Conservation (phyloP, 2,888 invertebrate genomes). For the Acanthosepion pharaonis region DNA sequence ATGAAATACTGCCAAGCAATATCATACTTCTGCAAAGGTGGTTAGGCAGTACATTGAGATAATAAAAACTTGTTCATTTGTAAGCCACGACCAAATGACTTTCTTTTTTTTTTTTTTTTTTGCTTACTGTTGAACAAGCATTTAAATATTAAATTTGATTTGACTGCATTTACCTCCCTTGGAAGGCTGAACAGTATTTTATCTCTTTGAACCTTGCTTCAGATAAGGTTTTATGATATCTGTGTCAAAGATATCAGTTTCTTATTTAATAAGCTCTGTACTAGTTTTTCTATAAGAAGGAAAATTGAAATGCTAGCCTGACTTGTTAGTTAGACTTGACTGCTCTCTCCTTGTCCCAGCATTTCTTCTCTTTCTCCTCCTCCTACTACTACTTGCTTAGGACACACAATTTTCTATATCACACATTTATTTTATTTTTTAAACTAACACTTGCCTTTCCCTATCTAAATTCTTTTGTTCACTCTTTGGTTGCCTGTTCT, state of each 20-base stretch:
- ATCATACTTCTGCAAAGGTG: neutral
- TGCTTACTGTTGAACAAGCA: neutral
- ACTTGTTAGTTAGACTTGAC: neutral
- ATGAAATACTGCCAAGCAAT: constrained; percentile 33
- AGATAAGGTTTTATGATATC: constrained; percentile 33
- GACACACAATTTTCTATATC: constrained; percentile 14
- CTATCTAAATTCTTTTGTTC: no score
- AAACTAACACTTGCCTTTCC: neutral
- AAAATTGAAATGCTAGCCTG: neutral
- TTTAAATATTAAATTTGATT: neutral
- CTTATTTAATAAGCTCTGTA: neutral
- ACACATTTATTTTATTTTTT: neutral
- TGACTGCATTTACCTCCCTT: neutral
- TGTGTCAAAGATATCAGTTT: neutral
- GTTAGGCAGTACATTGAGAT: neutral
- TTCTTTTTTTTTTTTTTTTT: neutral
- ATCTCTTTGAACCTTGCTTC: constrained; percentile 24
- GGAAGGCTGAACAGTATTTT: constrained; percentile 33
- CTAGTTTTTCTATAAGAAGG: neutral
- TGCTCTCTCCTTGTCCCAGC: neutral
- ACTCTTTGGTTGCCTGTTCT: neutral
- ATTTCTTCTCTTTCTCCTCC: neutral
- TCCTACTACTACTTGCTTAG: neutral
- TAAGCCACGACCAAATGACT: neutral
- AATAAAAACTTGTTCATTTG: neutral